Evolutionary conservation across 1,140 invertebrate genomes (phyloP).

Genomic region (Eubasilissa regina): DNA sequence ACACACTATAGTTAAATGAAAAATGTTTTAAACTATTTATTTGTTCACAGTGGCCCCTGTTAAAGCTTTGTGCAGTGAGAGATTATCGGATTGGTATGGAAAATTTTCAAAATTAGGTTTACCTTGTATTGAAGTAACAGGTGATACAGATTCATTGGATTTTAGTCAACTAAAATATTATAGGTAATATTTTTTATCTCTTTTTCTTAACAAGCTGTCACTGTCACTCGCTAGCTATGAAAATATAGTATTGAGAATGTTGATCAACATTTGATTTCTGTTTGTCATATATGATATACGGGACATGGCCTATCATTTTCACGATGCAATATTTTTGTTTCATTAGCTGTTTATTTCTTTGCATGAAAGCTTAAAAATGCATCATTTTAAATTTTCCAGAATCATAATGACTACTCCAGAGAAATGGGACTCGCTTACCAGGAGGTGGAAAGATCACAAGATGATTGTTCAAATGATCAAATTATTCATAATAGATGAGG

Average conservation of each 20-base stretch:
- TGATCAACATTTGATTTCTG: too few relatives aligned
- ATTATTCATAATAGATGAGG: slow-evolving; percentile 88
- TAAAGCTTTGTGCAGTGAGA: slow-evolving; percentile 85
- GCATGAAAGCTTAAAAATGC: neutral
- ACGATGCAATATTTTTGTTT: neutral
- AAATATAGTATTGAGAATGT: too few relatives aligned
- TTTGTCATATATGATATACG: too few relatives aligned
- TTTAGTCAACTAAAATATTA: slow-evolving; percentile 70
- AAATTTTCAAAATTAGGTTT: slow-evolving; percentile 80
- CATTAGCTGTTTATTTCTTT: neutral
- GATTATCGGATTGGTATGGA: slow-evolving; percentile 79
- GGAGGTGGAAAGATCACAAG: slow-evolving; percentile 80
- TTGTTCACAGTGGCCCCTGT: slow-evolving; percentile 81
- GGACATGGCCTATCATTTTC: neutral
- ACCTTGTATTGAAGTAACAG: slow-evolving; percentile 81
- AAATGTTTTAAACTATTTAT: slow-evolving; percentile 39
- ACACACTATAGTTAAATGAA: neutral
- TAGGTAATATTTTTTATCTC: slow-evolving; percentile 61
- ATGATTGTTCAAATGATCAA: slow-evolving; percentile 76
- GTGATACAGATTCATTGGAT: slow-evolving; percentile 80
- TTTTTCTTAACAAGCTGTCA: too few relatives aligned
- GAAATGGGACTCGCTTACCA: slow-evolving; percentile 87
- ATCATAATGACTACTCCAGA: slow-evolving; percentile 88
- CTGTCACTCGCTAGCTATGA: too few relatives aligned
- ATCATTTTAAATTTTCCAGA: slow-evolving; percentile 62